Percentiles rank a stretch among this genome's conserved stretches.
Conservation (phyloP, 2,888 invertebrate genomes). For the Drosophila antonietae region DNA sequence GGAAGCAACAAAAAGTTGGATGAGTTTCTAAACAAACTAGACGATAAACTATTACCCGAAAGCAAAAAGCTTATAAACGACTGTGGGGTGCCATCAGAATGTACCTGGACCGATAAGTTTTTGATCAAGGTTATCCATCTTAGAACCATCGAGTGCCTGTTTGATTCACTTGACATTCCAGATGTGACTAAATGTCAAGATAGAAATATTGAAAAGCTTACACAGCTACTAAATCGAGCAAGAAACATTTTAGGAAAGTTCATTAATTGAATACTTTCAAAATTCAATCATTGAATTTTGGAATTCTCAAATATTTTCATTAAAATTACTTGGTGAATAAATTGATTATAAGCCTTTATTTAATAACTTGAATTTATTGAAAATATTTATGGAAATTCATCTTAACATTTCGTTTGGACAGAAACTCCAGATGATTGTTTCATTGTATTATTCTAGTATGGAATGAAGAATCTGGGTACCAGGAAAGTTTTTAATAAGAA, state of each 20-base stretch:
- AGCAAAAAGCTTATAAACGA: not conserved
- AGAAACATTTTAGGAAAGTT: not conserved
- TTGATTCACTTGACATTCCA: not conserved
- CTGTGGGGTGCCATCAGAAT: not conserved
- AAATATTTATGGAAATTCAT: no score
- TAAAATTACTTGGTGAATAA: no score
- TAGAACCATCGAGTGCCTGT: not conserved
- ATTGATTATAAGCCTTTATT: no score
- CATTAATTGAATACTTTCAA: no score
- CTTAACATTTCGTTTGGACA: no score
- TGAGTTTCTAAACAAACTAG: rapidly evolving
- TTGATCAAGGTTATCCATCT: not conserved
- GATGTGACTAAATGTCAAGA: not conserved
- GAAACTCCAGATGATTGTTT: no score
- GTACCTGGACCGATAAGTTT: not conserved
- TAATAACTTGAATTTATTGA: no score
- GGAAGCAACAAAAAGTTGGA: not conserved
- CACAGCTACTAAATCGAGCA: not conserved
- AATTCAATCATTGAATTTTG: no score
- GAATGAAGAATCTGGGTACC: no score
- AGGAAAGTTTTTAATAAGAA: no score
- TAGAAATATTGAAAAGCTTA: not conserved
- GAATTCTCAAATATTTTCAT: no score
- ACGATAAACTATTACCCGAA: not conserved
- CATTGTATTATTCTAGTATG: no score